These are phyloP conservation scores for Leucoraja erinaceus DNA, from an alignment of 2,113 vertebrate species.

Conservation along the genomic window DNA sequence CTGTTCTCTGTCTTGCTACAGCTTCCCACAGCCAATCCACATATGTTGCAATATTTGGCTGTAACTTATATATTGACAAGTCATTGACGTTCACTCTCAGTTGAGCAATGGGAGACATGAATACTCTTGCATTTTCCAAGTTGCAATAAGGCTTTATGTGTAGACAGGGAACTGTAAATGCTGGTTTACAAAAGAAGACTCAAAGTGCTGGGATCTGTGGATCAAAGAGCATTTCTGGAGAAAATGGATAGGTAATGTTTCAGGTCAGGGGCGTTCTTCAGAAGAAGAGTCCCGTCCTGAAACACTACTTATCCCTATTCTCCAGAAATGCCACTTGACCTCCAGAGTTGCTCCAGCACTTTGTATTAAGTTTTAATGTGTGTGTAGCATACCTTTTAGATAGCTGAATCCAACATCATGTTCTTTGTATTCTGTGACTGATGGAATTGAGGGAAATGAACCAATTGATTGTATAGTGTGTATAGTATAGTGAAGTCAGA, in stretches of 20 bases:
- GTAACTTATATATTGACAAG: not conserved
- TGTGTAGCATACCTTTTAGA: not conserved
- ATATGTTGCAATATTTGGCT: not conserved
- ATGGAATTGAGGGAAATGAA: not conserved
- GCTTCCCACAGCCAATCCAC: not conserved
- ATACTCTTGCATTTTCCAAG: not conserved
- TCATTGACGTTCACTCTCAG: not conserved
- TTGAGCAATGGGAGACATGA: not conserved
- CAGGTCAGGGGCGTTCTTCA: too few species aligned
- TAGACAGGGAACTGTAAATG: too few species aligned
- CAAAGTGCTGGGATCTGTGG: too few species aligned
- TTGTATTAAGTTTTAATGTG: not conserved
- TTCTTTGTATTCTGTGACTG: not conserved
- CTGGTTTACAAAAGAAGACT: too few species aligned
- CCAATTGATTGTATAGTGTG: not conserved
- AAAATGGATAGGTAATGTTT: too few species aligned
- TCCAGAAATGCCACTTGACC: too few species aligned
- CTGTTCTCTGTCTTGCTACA: not conserved
- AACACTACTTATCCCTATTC: too few species aligned
- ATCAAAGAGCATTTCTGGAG: too few species aligned
- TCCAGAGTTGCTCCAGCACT: too few species aligned
- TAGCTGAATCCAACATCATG: not conserved
- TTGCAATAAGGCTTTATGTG: not conserved
- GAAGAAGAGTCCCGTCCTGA: too few species aligned
- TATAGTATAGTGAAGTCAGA: not conserved